Evolutionary conservation across 2,888 invertebrate genomes (phyloP).

Genomic region (Odiellus spinosus): DNA sequence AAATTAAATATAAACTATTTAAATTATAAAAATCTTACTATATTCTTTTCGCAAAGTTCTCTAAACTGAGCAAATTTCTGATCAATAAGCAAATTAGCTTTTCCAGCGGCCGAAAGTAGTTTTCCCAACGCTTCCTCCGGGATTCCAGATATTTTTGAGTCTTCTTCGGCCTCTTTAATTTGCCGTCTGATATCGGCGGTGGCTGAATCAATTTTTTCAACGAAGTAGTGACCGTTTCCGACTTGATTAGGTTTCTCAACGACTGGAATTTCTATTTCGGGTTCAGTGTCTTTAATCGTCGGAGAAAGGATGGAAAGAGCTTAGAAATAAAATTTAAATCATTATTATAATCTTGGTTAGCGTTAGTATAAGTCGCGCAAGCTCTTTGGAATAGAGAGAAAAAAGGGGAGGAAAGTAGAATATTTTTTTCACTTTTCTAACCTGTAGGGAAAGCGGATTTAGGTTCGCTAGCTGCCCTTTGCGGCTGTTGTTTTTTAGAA

Average conservation of each 20-base stretch:
- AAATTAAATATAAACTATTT: neutral
- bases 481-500: no score
- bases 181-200: neutral
- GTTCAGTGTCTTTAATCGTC: slow-evolving; percentile 4
- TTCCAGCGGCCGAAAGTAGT: slow-evolving; percentile 72
- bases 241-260: slow-evolving; percentile 26
- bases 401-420: no score
- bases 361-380: no score
- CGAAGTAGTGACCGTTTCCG: slow-evolving; percentile 61
- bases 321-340: neutral
- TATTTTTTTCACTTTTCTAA: no score
- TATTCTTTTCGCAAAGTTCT: slow-evolving; percentile 51
- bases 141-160: slow-evolving; percentile 24
- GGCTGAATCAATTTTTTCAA: slow-evolving; percentile 29
- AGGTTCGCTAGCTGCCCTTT: no score
- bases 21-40: slow-evolving; percentile 34
- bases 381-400: no score
- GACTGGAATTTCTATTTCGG: slow-evolving; percentile 1
- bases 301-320: neutral
- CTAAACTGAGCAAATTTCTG: slow-evolving; percentile 93
- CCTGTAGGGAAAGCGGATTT: no score
- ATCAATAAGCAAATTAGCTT: slow-evolving; percentile 68
- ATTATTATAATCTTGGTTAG: neutral
- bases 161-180: slow-evolving; percentile 3
- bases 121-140: slow-evolving; percentile 67